Evolutionary conservation across 1,140 invertebrate genomes (phyloP).

Genomic region (Diuraphis noxia): DNA sequence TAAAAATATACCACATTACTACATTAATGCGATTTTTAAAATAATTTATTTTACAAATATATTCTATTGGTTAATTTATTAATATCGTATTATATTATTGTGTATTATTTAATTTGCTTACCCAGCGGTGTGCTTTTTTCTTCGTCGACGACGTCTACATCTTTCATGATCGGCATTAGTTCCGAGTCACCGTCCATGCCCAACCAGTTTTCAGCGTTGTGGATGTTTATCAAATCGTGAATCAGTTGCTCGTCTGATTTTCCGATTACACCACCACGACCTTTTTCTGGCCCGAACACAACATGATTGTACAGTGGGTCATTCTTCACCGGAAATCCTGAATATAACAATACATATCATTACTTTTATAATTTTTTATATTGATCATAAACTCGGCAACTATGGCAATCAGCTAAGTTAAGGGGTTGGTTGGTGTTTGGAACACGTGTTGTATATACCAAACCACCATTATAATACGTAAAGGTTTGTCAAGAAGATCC

Average conservation of each 20-base stretch:
- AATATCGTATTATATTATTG: background rate
- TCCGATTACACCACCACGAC: constrained; percentile 88
- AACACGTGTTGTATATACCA: too few species aligned
- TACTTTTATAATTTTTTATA: too few species aligned
- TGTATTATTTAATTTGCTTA: background rate
- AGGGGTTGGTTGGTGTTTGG: too few species aligned
- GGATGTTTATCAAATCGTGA: constrained; percentile 83
- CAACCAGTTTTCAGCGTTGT: constrained; percentile 91
- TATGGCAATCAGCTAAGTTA: too few species aligned
- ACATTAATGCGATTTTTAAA: background rate
- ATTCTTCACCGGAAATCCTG: constrained; percentile 94
- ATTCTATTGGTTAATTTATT: background rate
- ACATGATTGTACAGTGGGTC: constrained; percentile 94
- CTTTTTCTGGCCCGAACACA: constrained; percentile 88
- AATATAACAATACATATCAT: too few species aligned
- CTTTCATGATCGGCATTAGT: constrained; percentile 65
- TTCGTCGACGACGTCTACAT: constrained; percentile 60
- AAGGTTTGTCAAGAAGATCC: background rate
- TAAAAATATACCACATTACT: background rate
- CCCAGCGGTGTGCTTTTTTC: background rate
- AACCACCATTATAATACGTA: background rate
- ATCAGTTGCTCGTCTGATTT: constrained; percentile 91
- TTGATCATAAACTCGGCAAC: too few species aligned
- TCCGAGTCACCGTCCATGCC: constrained; percentile 88
- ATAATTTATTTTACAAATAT: background rate